These are phyloP conservation scores for Caracal caracal DNA, from an alignment of 2,113 vertebrate genomes.

Conservation along the genomic window DNA sequence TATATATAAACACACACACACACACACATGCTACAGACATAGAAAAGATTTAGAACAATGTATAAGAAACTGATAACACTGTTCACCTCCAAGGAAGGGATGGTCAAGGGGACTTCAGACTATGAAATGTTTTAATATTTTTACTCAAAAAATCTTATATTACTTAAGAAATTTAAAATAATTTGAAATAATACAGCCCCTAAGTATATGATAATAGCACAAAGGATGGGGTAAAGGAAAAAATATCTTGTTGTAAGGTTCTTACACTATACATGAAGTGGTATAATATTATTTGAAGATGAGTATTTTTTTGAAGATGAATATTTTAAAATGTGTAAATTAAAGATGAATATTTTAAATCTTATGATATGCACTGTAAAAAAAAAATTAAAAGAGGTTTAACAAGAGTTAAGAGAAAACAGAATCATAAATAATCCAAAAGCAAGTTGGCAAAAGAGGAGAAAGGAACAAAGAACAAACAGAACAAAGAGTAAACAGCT, in stretches of 20 bases:
- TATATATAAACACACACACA: no score
- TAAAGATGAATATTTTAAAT: not conserved
- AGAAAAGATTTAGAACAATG: not conserved
- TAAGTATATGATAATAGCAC: not conserved
- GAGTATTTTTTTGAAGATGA: not conserved
- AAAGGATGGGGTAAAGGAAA: not conserved
- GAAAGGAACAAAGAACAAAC: not conserved
- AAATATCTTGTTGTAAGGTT: not conserved
- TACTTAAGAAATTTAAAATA: not conserved
- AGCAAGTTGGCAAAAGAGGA: not conserved
- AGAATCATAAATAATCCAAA: not conserved
- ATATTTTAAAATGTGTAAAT: not conserved
- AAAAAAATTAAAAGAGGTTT: not conserved
- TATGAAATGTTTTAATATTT: constrained; percentile 15
- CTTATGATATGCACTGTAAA: not conserved
- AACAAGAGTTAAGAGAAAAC: not conserved
- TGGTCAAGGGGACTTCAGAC: not conserved
- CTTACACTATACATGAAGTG: not conserved
- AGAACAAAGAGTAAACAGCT: not conserved
- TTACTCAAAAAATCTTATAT: not conserved
- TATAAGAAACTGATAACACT: not conserved
- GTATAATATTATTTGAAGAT: not conserved
- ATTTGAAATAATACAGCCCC: not conserved
- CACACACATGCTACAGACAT: not conserved
- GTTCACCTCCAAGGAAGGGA: not conserved